These are phyloP conservation scores for Lordiphosa collinella DNA, from an alignment of 1,140 invertebrate genomes.

Conservation along the genomic window DNA sequence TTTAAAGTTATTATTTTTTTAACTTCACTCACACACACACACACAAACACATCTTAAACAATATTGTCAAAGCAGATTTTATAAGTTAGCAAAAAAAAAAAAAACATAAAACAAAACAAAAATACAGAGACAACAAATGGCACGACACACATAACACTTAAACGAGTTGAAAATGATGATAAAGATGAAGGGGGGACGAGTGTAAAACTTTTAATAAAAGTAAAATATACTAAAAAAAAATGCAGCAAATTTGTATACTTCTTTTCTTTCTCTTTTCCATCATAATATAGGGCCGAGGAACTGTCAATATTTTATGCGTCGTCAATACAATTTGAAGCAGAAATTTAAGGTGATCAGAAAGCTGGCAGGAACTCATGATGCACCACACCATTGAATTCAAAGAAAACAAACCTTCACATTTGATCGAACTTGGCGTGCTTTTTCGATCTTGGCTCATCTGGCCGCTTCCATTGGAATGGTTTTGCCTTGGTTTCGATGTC, in stretches of 20 bases:
- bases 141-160: slow-evolving; percentile 50
- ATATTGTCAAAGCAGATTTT: slow-evolving; percentile 40
- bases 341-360: too few species aligned
- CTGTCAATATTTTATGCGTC: too few species aligned
- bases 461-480: too few species aligned
- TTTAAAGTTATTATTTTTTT: slow-evolving; percentile 74
- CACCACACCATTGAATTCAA: too few species aligned
- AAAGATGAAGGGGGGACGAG: slow-evolving; percentile 23
- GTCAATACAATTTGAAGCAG: too few species aligned
- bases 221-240: slow-evolving; percentile 36
- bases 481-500: too few species aligned
- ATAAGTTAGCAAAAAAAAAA: slow-evolving; percentile 32
- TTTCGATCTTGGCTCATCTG: too few species aligned
- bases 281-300: not conserved
- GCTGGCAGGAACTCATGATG: too few species aligned
- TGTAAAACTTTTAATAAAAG: slow-evolving; percentile 69
- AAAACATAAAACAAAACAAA: slow-evolving; percentile 25
- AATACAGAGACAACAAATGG: too few species aligned
- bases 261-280: too few species aligned
- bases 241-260: not conserved
- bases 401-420: too few species aligned
- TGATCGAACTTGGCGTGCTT: too few species aligned
- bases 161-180: slow-evolving; percentile 35
- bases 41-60: slow-evolving; percentile 22
- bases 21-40: slow-evolving; percentile 22